Percentiles rank a stretch among this genome's conserved stretches.
Conservation (phyloP, 2,888 invertebrate species). For the Adelphocoris suturalis region DNA sequence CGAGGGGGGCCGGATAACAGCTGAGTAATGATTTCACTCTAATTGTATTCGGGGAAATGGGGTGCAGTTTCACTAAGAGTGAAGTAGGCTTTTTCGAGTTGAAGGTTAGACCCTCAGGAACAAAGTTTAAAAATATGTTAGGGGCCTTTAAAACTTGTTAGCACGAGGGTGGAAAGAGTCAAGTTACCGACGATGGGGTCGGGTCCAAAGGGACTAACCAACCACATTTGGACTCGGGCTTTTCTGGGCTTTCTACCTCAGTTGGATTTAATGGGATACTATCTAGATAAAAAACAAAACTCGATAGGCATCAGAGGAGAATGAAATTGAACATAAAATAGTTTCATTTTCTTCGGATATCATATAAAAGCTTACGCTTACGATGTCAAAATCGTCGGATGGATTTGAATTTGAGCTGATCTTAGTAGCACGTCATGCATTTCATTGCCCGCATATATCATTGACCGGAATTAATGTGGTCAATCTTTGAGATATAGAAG, state of each 20-base stretch:
- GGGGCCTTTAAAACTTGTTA: constrained; percentile 47
- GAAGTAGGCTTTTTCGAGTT: background rate
- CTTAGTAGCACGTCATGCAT: no score
- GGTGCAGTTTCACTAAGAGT: background rate
- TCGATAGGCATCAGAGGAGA: background rate
- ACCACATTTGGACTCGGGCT: constrained; percentile 30
- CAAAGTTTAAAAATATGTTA: constrained; percentile 50
- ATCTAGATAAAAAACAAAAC: background rate
- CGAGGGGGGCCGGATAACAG: no score
- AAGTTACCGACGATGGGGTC: constrained; percentile 40
- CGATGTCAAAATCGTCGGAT: no score
- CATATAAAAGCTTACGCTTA: no score
- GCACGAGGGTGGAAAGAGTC: background rate
- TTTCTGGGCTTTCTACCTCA: background rate
- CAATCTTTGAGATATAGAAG: no score
- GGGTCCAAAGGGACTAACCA: constrained; percentile 18
- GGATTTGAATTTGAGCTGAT: no score
- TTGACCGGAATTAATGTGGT: no score
- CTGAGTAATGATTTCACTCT: no score
- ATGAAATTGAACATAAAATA: no score
- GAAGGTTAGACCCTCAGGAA: background rate
- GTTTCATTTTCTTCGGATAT: no score
- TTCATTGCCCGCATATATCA: no score
- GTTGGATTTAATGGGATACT: background rate
- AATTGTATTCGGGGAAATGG: no score